A percentile compares a stretch with the other conserved stretches of the same genome.
Evolutionary conservation across 2,888 invertebrate species (phyloP).

Genomic region (Sphinx pinastri): DNA sequence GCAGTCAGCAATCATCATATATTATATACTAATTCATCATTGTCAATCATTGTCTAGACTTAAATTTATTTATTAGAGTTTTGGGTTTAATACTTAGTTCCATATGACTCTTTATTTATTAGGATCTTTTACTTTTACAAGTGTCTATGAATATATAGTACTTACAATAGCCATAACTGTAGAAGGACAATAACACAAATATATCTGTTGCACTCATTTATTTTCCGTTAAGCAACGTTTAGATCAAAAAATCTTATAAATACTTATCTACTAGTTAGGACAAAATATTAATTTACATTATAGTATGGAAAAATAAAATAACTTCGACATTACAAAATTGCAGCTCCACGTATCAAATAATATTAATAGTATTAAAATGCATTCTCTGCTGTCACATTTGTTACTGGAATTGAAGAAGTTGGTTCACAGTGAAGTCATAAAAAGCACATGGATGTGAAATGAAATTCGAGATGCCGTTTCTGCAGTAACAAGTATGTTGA

Average conservation of each 20-base stretch:
- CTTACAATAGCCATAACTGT: no score
- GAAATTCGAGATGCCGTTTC: not conserved
- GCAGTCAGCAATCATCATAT: no score
- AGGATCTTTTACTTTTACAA: no score
- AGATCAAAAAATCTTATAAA: conserved; percentile 56
- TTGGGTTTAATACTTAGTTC: no score
- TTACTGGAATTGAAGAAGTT: not conserved
- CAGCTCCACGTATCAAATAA: not conserved
- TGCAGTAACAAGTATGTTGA: conserved; percentile 3
- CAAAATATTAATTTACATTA: conserved; percentile 6
- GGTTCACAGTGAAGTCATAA: not conserved
- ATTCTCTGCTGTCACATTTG: not conserved
- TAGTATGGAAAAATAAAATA: not conserved
- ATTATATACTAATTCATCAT: no score
- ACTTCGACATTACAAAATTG: not conserved
- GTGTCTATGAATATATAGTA: no score
- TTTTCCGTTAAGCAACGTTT: conserved; percentile 58
- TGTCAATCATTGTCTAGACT: no score
- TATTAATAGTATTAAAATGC: not conserved
- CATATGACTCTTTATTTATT: no score
- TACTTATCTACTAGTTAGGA: conserved; percentile 45
- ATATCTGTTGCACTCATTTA: conserved; percentile 52
- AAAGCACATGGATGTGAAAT: not conserved
- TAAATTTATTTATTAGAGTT: no score
- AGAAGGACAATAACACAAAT: conserved; percentile 2